Conservation (phyloP, 1,140 invertebrate species). For the Drosophila rufa region DNA sequence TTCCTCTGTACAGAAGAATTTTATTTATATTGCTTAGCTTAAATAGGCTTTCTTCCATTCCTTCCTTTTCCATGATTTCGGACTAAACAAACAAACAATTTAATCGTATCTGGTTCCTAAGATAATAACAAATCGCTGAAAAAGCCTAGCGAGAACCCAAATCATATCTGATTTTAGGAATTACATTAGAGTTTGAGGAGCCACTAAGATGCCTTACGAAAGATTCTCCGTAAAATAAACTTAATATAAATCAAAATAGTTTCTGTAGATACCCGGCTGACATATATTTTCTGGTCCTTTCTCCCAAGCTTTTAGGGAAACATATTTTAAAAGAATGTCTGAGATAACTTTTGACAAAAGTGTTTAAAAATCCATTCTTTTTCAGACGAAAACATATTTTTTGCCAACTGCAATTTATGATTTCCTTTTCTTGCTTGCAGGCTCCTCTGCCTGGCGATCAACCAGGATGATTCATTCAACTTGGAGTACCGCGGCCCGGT, state of each 20-base stretch:
- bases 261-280: neutral
- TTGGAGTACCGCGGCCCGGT: slow-evolving; percentile 95
- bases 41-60: neutral
- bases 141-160: neutral
- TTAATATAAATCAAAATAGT: slow-evolving; percentile 33
- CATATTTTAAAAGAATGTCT: neutral
- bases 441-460: slow-evolving; percentile 92
- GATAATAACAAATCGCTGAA: neutral
- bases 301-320: neutral
- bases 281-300: neutral
- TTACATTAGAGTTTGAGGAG: neutral
- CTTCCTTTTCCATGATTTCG: neutral
- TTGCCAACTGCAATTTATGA: slow-evolving; percentile 5
- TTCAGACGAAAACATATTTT: neutral
- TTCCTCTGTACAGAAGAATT: no score
- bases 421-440: slow-evolving; percentile 87
- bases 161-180: neutral
- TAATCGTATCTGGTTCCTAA: neutral
- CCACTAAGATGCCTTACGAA: no score
- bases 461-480: slow-evolving; percentile 94
- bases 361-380: neutral
- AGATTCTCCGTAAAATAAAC: neutral
- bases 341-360: neutral
- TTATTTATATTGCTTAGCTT: neutral
- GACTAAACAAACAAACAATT: slow-evolving; percentile 4